phyloP scores from a whole-genome alignment of 2,888 invertebrate genomes.

The Xestia rhomboidea region DNA sequence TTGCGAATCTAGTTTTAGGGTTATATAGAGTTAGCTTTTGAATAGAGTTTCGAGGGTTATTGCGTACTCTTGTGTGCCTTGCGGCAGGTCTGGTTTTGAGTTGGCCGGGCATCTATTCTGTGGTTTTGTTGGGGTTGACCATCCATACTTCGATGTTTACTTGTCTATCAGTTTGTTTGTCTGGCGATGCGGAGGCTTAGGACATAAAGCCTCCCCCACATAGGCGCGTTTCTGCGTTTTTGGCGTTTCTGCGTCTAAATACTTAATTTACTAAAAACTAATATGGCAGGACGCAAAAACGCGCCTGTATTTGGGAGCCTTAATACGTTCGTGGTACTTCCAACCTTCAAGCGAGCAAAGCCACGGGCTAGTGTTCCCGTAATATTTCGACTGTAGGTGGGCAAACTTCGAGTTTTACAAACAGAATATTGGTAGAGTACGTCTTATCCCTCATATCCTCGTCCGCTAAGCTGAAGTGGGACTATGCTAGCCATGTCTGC shows the following conservation, averaged over 20 bases:
- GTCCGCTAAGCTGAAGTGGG: too few relatives aligned
- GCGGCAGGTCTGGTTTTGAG: constrained; percentile 37
- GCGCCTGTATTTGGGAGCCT: too few relatives aligned
- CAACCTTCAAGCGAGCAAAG: background rate
- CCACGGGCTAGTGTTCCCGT: background rate
- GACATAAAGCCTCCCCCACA: too few relatives aligned
- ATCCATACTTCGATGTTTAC: background rate
- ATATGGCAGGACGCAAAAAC: too few relatives aligned
- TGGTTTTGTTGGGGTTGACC: background rate
- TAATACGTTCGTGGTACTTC: too few relatives aligned
- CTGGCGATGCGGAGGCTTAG: too few relatives aligned
- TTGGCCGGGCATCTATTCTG: constrained; percentile 46
- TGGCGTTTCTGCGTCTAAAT: too few relatives aligned
- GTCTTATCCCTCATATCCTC: background rate
- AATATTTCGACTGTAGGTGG: background rate
- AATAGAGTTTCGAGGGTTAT: constrained; percentile 70
- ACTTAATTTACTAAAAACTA: too few relatives aligned
- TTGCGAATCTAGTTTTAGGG: constrained; percentile 67
- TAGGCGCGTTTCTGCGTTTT: too few relatives aligned
- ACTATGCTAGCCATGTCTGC: too few relatives aligned
- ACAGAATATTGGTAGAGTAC: background rate
- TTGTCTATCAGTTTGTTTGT: background rate
- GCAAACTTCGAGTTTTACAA: background rate
- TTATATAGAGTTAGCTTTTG: constrained; percentile 56
- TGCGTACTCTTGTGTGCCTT: constrained; percentile 67